Evolutionary conservation across 2,797 vertebrate species (phyloP).

Genomic region (Crenuchus spilurus): DNA sequence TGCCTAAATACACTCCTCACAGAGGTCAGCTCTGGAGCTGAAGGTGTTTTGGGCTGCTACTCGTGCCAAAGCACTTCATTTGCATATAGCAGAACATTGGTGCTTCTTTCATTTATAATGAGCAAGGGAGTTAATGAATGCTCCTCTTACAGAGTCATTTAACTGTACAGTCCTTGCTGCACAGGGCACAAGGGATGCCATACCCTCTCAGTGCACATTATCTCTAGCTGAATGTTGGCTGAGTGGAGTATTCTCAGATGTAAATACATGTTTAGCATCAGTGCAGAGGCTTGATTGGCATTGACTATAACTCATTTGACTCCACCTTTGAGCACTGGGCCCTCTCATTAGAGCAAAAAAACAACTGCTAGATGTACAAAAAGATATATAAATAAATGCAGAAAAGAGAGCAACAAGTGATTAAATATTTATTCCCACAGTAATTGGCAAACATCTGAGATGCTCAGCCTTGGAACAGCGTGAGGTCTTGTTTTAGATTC

Average conservation of each 20-base stretch:
- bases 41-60: not conserved
- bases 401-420: conserved; percentile 53
- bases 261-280: conserved; percentile 39
- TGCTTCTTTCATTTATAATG: conserved; percentile 21
- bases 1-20: not conserved
- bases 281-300: conserved; percentile 41
- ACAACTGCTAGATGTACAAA: conserved; percentile 11
- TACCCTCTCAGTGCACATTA: conserved; percentile 13
- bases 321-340: conserved; percentile 17
- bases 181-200: not conserved
- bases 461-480: conserved; percentile 38
- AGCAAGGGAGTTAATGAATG: conserved; percentile 28
- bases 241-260: conserved; percentile 21
- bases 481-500: conserved; percentile 45
- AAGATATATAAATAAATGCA: conserved; percentile 54
- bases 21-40: conserved; percentile 4
- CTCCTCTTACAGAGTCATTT: conserved; percentile 21
- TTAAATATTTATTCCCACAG: conserved; percentile 59
- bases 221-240: conserved; percentile 18
- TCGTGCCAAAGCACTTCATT: conserved; percentile 6
- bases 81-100: not conserved
- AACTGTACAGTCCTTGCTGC: not conserved
- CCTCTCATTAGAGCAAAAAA: conserved; percentile 41
- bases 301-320: conserved; percentile 27
- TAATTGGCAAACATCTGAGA: conserved; percentile 59